These are phyloP conservation scores for Carollia perspicillata DNA, from an alignment of 2,113 vertebrate species.

Conservation along the genomic window DNA sequence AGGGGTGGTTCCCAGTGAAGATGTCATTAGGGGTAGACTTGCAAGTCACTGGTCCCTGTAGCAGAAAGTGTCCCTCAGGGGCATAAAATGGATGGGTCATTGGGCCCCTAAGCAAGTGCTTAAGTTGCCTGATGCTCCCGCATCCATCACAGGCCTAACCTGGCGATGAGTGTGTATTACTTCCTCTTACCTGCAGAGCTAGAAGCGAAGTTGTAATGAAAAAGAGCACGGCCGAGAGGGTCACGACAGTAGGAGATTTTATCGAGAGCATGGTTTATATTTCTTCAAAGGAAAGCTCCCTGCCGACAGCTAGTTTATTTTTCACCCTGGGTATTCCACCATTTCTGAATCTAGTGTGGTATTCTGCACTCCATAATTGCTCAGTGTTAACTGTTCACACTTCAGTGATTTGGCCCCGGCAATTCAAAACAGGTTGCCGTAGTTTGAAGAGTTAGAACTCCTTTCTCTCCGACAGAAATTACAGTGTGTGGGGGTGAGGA, in stretches of 20 bases:
- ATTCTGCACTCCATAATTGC: background rate
- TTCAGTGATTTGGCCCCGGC: background rate
- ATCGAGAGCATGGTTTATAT: background rate
- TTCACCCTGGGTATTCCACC: background rate
- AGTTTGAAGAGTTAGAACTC: background rate
- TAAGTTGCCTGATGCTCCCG: background rate
- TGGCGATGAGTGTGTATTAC: background rate
- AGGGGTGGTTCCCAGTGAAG: background rate
- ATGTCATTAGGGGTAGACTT: background rate
- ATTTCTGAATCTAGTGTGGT: background rate
- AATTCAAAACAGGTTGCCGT: background rate
- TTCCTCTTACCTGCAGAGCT: background rate
- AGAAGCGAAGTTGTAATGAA: background rate
- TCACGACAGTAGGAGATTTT: background rate
- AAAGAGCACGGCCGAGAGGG: background rate
- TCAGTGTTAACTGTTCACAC: conserved; percentile 9
- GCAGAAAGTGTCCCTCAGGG: background rate
- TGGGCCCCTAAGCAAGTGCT: background rate
- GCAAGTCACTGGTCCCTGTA: background rate
- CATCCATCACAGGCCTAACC: background rate
- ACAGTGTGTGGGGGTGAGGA: background rate
- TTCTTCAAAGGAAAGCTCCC: conserved; percentile 14
- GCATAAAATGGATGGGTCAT: background rate
- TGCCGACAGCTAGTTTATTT: background rate
- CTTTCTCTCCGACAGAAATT: background rate